Base-by-base conservation (phyloP, 2,888 invertebrate genomes). In the Sisyra terminalis region DNA sequence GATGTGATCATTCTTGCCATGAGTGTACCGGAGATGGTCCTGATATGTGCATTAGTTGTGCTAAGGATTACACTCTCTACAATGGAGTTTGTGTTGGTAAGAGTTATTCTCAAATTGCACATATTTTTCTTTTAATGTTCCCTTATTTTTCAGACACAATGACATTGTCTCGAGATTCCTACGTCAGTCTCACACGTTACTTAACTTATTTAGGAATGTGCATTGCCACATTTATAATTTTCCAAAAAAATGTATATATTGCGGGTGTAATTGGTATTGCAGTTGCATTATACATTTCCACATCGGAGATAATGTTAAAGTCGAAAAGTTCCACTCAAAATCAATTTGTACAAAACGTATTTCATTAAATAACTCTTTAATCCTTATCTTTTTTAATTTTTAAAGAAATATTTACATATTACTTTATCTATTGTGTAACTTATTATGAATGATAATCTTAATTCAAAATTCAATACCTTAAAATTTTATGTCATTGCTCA, bases 1-100 rank as follows among this genome's bases (percentile, higher is more conserved):
- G 70, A 40, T 94, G 94, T 64, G 89, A 93, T 61, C 75, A 70
- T 52, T 73, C 90, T 0, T 94, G 93, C 57, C 63, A 72, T 38
- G 79, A 81, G 1, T 94, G 94, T 57, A 72, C 75, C 42, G 89
- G 89, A 0, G 88, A 88, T 60, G 93, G 93, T 0, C 87, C 90
- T 0, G 90, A 93, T 58, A 84, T 87, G 77, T 94, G 94, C 60
- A 66, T 70, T 24, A 68, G 74, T 54, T 94, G 94, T 68, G 79
- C 82, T 0, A 64, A 70, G n/a, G 86, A 80, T 5, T 88, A 73
- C 58, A 66, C 69, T 8, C 67, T 76, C 47, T 73, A 77, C 48
- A 80, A 83, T 45, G 81, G 81, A 47, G 70, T 83, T 49, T 92
- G 92, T 62, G 66, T 80, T 47, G 76, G 84, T 71, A 69, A 72